Conservation (phyloP, 2,888 invertebrate species). For the Acanthosepion pharaonis region DNA sequence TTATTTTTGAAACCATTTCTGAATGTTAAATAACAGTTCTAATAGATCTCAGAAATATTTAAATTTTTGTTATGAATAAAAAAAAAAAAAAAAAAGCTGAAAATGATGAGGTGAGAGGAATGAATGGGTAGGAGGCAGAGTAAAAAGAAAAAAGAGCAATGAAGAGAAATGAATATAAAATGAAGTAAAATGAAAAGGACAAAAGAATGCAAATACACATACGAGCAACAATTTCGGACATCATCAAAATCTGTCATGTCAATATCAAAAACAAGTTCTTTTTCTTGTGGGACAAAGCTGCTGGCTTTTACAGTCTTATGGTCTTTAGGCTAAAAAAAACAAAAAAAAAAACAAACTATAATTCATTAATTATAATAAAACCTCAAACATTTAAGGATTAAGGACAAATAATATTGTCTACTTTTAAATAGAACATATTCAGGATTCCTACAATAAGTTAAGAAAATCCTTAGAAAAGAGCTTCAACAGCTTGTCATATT, state of each 20-base stretch:
- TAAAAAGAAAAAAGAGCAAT: not conserved
- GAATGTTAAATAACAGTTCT: too few species aligned
- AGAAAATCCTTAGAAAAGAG: too few species aligned
- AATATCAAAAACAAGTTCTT: slow-evolving; percentile 98
- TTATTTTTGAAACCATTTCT: too few species aligned
- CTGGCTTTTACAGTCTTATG: slow-evolving; percentile 73
- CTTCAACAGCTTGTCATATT: too few species aligned
- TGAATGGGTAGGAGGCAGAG: not conserved
- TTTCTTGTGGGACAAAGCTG: slow-evolving; percentile 80
- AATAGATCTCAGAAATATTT: too few species aligned
- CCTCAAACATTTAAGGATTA: too few species aligned
- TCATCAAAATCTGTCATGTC: slow-evolving; percentile 99
- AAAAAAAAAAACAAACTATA: not conserved
- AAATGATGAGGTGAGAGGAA: not conserved
- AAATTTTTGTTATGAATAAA: not conserved
- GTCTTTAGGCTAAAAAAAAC: slow-evolving; percentile 71
- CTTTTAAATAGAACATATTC: too few species aligned
- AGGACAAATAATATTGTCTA: not conserved
- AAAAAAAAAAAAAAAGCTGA: not conserved
- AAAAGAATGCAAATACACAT: slow-evolving; percentile 54
- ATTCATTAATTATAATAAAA: not conserved
- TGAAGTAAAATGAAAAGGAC: not conserved
- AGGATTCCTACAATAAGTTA: not conserved
- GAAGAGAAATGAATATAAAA: not conserved
- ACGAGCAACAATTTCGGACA: slow-evolving; percentile 87